A percentile compares a stretch with the other conserved stretches of the same genome.
These are phyloP conservation scores for Prorops nasuta DNA, from an alignment of 1,140 invertebrate species.

Conservation along the genomic window DNA sequence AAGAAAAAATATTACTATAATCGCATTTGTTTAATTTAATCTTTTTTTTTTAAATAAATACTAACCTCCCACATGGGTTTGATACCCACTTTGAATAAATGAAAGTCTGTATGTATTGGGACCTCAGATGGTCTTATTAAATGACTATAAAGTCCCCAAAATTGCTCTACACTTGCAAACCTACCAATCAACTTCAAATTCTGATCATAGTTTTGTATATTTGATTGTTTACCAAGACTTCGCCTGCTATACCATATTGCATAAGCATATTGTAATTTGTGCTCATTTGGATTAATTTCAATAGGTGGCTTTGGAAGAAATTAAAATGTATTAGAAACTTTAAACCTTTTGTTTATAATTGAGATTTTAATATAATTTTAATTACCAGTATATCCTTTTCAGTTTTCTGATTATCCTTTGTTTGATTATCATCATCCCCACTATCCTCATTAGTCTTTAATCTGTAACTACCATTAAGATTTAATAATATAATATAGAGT, in stretches of 20 bases:
- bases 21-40: neutral
- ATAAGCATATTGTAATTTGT: conserved; percentile 86
- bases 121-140: conserved; percentile 85
- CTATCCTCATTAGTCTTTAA: conserved; percentile 61
- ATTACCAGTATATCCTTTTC: conserved; percentile 52
- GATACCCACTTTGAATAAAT: conserved; percentile 97
- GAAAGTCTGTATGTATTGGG: conserved; percentile 89
- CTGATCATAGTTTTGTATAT: conserved; percentile 69
- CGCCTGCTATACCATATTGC: conserved; percentile 86
- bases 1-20: conserved; percentile 9
- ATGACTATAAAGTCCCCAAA: conserved; percentile 94
- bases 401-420: conserved; percentile 46
- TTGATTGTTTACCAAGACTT: conserved; percentile 66
- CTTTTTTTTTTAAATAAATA: conserved; percentile 14
- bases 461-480: conserved; percentile 42
- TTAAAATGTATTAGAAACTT: conserved; percentile 1
- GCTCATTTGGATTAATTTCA: conserved; percentile 73
- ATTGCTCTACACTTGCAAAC: conserved; percentile 92
- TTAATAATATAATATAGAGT: too few relatives aligned
- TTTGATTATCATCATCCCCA: conserved; percentile 59
- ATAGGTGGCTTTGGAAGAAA: conserved; percentile 55
- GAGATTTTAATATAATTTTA: conserved; percentile 4
- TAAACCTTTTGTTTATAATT: conserved; percentile 2
- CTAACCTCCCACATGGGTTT: conserved; percentile 96
- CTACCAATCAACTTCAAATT: conserved; percentile 76